These are phyloP conservation scores for Sinonovacula constricta DNA, from an alignment of 1,140 invertebrate species.

Conservation along the genomic window DNA sequence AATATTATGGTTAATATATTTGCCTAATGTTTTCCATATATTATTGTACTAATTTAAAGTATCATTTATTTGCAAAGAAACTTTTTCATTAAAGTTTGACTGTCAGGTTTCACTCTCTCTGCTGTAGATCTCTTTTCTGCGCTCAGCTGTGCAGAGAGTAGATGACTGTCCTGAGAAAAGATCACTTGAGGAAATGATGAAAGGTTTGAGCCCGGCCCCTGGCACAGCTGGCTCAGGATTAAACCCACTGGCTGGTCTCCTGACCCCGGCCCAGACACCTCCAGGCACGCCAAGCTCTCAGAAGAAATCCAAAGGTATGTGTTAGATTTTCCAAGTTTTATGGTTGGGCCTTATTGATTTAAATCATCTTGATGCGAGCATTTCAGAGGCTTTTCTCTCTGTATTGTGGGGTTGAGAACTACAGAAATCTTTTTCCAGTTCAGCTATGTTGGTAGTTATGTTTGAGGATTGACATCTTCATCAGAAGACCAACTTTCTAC, in stretches of 20 bases:
- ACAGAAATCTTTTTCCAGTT: too few relatives aligned
- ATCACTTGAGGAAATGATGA: constrained; percentile 72
- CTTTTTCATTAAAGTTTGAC: too few relatives aligned
- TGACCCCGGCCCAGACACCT: constrained; percentile 61
- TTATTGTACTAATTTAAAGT: too few relatives aligned
- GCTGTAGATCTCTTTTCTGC: constrained; percentile 79
- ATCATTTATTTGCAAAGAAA: too few relatives aligned
- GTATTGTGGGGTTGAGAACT: too few relatives aligned
- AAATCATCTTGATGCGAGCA: constrained; percentile 1
- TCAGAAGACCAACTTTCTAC: too few relatives aligned
- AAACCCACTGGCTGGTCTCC: constrained; percentile 42
- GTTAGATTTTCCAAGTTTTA: neutral
- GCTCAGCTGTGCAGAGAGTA: constrained; percentile 71
- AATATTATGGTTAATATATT: too few relatives aligned
- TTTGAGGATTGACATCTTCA: too few relatives aligned
- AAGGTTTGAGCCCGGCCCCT: constrained; percentile 60
- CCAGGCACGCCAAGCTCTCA: constrained; percentile 71
- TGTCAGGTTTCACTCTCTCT: too few relatives aligned
- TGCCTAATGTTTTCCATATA: too few relatives aligned
- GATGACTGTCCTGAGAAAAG: constrained; percentile 75
- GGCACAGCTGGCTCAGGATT: constrained; percentile 35
- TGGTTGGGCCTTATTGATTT: neutral
- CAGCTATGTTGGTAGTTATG: too few relatives aligned
- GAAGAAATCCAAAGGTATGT: constrained; percentile 62
- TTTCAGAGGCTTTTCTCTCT: too few relatives aligned